These are phyloP conservation scores for Ciona savignyi DNA, from an alignment of 23 tunicate species.

Conservation along the genomic window DNA sequence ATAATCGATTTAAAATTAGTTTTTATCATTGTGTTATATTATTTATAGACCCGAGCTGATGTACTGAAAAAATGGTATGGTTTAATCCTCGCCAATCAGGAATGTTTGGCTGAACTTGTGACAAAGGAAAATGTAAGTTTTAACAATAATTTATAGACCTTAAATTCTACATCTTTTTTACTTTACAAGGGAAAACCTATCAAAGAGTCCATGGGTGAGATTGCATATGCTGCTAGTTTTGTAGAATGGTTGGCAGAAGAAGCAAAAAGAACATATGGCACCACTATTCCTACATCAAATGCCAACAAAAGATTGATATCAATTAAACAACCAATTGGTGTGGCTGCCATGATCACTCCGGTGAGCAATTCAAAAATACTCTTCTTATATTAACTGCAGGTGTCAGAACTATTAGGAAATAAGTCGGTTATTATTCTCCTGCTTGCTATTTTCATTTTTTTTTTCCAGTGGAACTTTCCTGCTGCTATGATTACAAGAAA, in stretches of 20 bases:
- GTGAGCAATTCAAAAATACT: no score
- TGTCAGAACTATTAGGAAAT: no score
- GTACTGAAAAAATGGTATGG: constrained; percentile 61
- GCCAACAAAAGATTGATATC: constrained; percentile 73
- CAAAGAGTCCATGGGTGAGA: constrained; percentile 73
- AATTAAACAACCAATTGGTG: constrained; percentile 96
- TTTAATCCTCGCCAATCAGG: constrained; percentile 52
- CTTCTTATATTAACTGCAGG: no score
- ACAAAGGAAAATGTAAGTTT: constrained; percentile 73
- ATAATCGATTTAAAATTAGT: no score
- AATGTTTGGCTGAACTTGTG: constrained; percentile 53
- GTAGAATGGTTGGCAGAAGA: constrained; percentile 92
- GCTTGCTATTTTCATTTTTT: no score
- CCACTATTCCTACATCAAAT: constrained; percentile 62
- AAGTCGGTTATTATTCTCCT: no score
- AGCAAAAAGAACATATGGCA: constrained; percentile 65
- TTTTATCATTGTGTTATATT: no score
- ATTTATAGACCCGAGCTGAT: constrained; percentile 43
- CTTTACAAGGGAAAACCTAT: constrained; percentile 71
- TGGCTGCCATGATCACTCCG: constrained; percentile 91
- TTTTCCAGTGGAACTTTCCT: constrained; percentile 85
- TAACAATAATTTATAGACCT: background rate
- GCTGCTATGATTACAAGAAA: constrained; percentile 92
- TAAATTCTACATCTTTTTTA: background rate
- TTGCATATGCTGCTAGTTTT: constrained; percentile 78